Evolutionary conservation across 2,113 vertebrate genomes (phyloP), one percentile per base, ranked within the genome.

Genomic region (Balaenoptera acutorostrata): DNA sequence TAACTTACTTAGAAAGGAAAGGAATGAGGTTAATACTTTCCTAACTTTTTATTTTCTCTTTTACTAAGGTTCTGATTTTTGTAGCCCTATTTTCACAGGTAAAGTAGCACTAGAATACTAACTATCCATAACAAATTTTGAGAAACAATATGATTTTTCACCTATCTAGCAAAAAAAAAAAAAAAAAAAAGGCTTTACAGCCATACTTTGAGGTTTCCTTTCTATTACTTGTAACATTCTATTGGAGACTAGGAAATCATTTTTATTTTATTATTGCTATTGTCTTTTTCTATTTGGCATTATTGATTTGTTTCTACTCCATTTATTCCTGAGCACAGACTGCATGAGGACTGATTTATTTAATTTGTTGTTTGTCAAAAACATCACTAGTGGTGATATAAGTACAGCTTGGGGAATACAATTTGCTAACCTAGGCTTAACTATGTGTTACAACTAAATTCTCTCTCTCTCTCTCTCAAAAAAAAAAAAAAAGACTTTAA

Each of bases 301-400:
- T 96, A 97, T 96, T 93, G 64, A 96, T 96, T 97, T 97, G 57
- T 92, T 94, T 95, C 95, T 97, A 94, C 59, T 96, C 69, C 91
- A 97, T 88, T 97, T 96, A 96, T 93, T 96, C 44, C 71, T 83
- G 29, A 95, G 80, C 71, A 90, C 20, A 96, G 93, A 96, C 3
- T 90, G 69, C 74, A 93, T 59, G 13, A 88, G 82, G 46, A 93
- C 52, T 92, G 93, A 93, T 68, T 96, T 95, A 97, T 97, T 94
- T 96, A 96, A 97, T 97, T 94, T 95, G 64, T 31, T 96, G 27
- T 96, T 95, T 93, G 87, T 97, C 82, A 97, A 93, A 95, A 97
- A 88, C 44, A 66, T 75, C 66, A 69, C 33, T 25, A 75, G 57
- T 66, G 29, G 46, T 90, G 25, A 85, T 71, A 87, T 49, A 55